A percentile compares a stretch with the other conserved stretches of the same genome.
Conservation (phyloP, 2,797 vertebrate genomes). For the Triplophysa yarkandensis region DNA sequence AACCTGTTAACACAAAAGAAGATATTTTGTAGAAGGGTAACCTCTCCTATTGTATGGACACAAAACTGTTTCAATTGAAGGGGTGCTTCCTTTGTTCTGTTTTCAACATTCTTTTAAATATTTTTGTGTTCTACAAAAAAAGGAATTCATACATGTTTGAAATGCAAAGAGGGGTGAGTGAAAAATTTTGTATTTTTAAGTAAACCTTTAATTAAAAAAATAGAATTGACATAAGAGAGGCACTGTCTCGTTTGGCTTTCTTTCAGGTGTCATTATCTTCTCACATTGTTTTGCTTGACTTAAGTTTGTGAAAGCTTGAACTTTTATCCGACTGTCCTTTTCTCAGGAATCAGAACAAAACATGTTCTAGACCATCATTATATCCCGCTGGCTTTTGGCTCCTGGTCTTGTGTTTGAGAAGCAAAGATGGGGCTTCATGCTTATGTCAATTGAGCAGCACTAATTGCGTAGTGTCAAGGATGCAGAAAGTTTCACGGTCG, state of each 20-base stretch:
- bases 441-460: conserved; percentile 64
- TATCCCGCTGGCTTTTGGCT: conserved; percentile 50
- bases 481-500: conserved; percentile 54
- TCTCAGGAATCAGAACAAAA: background rate
- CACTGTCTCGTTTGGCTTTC: conserved; percentile 7
- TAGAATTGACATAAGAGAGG: no score
- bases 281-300: conserved; percentile 10
- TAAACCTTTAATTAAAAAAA: no score
- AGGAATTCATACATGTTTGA: no score
- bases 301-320: conserved; percentile 19
- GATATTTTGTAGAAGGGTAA: no score
- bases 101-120: no score
- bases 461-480: conserved; percentile 64
- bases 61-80: no score
- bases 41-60: no score
- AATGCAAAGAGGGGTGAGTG: no score
- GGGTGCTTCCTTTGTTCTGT: no score
- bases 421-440: conserved; percentile 54
- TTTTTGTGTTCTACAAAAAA: no score
- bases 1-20: no score
- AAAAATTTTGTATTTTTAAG: no score
- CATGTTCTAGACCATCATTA: conserved; percentile 27
- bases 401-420: conserved; percentile 64
- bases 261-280: conserved; percentile 59
- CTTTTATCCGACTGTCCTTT: conserved; percentile 6